phyloP scores from a whole-genome alignment of 2,888 invertebrate species.

The Drosophila pegasa region DNA sequence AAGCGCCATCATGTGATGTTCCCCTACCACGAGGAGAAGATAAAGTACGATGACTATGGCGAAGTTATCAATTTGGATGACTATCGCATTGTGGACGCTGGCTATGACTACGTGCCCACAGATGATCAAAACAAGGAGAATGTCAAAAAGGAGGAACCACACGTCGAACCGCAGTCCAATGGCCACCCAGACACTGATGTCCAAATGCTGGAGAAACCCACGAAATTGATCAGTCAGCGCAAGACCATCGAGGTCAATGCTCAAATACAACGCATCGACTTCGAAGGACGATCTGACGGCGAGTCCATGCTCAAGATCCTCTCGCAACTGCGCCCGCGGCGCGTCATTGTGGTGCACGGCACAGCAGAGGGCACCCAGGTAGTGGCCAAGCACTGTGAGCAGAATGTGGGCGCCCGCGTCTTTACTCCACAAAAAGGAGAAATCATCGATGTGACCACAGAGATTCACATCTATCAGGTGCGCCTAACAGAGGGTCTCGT shows the following conservation, averaged over 20 bases:
- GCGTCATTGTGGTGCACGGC: constrained; percentile 92
- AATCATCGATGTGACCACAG: constrained; percentile 96
- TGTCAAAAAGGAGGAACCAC: constrained; percentile 77
- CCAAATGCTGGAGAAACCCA: constrained; percentile 91
- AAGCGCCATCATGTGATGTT: constrained; percentile 98
- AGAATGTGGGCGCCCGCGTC: constrained; percentile 89
- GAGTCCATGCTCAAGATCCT: constrained; percentile 93
- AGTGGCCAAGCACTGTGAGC: constrained; percentile 89
- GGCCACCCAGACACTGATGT: constrained; percentile 72
- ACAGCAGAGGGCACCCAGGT: constrained; percentile 88
- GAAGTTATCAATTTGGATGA: constrained; percentile 97
- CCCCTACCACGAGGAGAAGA: constrained; percentile 96
- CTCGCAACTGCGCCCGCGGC: constrained; percentile 91
- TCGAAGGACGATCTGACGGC: constrained; percentile 96
- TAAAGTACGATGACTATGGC: constrained; percentile 97
- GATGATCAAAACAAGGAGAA: constrained; percentile 83
- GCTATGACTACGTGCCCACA: constrained; percentile 80
- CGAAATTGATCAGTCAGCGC: constrained; percentile 92
- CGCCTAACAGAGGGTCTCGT: constrained; percentile 96
- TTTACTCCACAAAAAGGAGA: constrained; percentile 94
- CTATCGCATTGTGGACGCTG: constrained; percentile 92
- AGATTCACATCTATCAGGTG: constrained; percentile 99
- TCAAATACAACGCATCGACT: constrained; percentile 96
- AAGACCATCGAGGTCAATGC: constrained; percentile 93
- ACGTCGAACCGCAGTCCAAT: constrained; percentile 58